phyloP scores from a whole-genome alignment of 2,113 vertebrate genomes.

The rabbit (Oryctolagus cuniculus) region mOryCun1.1 NC_091432.1:112584501-112585000 shows the following conservation, averaged over 20 bases:
- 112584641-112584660: background rate
- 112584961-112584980: background rate
- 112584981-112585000: background rate
- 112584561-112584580: fast-evolving
- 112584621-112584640: background rate
- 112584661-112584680: background rate
- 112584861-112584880: background rate
- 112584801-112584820: background rate
- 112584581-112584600: background rate
- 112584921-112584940: fast-evolving
- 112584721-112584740: background rate
- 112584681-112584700: background rate
- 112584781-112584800: no score
- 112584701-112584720: background rate
- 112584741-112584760: background rate
- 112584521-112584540: background rate
- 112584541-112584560: background rate
- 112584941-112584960: background rate
- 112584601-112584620: background rate
- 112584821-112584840: background rate
- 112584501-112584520: background rate
- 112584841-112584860: background rate
- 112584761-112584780: background rate
- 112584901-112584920: no score
- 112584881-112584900: background rate